phyloP scores from a whole-genome alignment of 2,797 vertebrate species.

The Carduelis carduelis region DNA sequence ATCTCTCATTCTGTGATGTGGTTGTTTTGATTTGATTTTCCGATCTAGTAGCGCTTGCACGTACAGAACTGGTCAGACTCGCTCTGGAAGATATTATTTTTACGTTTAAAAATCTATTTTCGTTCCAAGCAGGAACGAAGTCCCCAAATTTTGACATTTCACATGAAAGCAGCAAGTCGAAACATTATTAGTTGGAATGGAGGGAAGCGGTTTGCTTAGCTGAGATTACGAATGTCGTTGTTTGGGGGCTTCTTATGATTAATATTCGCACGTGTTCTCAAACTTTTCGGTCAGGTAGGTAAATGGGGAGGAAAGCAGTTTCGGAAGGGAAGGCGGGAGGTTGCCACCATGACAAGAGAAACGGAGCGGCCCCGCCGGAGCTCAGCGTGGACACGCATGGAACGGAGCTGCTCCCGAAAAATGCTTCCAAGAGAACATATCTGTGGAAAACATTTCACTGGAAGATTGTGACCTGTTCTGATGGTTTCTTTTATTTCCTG shows the following conservation, averaged over 20 bases:
- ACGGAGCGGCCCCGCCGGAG: neutral
- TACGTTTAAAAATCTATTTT: neutral
- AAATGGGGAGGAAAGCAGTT: neutral
- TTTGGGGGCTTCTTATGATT: neutral
- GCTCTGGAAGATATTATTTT: slow-evolving; percentile 3
- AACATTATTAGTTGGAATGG: neutral
- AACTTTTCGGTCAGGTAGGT: neutral
- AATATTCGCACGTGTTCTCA: neutral
- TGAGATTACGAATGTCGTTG: neutral
- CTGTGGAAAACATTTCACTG: neutral
- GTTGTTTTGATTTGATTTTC: slow-evolving; percentile 42
- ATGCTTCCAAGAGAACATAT: neutral
- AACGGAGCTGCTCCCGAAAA: neutral
- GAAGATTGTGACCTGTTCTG: neutral
- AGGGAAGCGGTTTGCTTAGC: neutral
- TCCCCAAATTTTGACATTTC: neutral
- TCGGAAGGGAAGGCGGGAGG: neutral
- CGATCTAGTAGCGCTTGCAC: neutral
- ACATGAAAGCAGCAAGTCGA: neutral
- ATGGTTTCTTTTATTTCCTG: neutral
- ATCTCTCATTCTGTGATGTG: slow-evolving; percentile 39
- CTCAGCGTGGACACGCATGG: neutral
- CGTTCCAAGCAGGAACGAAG: neutral
- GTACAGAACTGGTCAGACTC: slow-evolving; percentile 28
- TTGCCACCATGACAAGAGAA: neutral